Conservation (phyloP, 2,888 invertebrate genomes). For the Napeogenes inachia region DNA sequence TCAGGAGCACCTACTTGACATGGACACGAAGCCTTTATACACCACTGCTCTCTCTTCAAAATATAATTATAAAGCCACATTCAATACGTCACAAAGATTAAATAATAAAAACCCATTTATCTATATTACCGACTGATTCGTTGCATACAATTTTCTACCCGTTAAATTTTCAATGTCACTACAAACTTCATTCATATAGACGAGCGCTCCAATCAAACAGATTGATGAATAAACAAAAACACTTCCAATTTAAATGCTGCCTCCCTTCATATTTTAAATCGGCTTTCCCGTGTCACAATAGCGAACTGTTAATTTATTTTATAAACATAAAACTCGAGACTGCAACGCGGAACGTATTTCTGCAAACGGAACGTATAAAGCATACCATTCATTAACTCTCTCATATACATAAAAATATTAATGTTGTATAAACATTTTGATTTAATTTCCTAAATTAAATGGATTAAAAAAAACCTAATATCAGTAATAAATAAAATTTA, state of each 20-base stretch:
- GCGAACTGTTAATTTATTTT: conserved; percentile 29
- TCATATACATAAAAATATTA: too few species aligned
- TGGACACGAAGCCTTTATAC: too few species aligned
- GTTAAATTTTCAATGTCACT: conserved; percentile 1
- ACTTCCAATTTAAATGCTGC: conserved; percentile 26
- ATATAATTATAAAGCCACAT: too few species aligned
- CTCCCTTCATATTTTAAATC: conserved; percentile 39
- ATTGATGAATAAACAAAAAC: conserved; percentile 20
- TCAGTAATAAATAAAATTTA: too few species aligned
- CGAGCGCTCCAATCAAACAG: conserved; percentile 18
- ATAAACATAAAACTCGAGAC: conserved; percentile 15
- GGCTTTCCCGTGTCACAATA: conserved; percentile 40
- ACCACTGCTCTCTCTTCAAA: too few species aligned
- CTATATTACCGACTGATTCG: too few species aligned
- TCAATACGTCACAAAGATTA: too few species aligned
- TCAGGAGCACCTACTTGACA: too few species aligned
- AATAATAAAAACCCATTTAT: too few species aligned
- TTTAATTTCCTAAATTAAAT: too few species aligned
- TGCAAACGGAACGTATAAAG: conserved; percentile 11
- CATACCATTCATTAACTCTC: conserved; percentile 1
- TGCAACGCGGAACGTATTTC: conserved; percentile 12
- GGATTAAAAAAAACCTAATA: too few species aligned
- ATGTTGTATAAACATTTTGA: too few species aligned
- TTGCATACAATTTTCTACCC: not conserved
- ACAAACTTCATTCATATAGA: conserved; percentile 5